Percentiles rank a stretch among this genome's conserved stretches.
phyloP scores from a whole-genome alignment of 2,888 invertebrate species.

The Hyposoter didymator region DNA sequence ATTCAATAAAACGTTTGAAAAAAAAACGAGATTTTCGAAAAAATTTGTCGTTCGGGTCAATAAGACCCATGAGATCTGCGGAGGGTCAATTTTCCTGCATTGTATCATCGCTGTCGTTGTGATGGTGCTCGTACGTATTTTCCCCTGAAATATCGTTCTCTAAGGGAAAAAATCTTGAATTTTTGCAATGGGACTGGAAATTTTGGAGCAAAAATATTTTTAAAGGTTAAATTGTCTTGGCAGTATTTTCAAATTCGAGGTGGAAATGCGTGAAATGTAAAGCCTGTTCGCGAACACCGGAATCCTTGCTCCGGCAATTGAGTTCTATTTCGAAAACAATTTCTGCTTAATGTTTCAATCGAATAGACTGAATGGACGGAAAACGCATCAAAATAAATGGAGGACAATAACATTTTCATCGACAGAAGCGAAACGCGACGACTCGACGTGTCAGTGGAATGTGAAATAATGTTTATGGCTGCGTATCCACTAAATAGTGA shows the following conservation, averaged over 20 bases:
- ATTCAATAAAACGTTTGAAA: too few species aligned
- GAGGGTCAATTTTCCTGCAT: too few species aligned
- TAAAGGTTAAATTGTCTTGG: background rate
- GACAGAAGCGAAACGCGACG: background rate
- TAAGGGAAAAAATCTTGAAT: background rate
- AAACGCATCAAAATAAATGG: background rate
- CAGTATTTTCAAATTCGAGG: background rate
- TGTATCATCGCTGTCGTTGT: too few species aligned
- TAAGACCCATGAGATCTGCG: too few species aligned
- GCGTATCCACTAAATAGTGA: background rate
- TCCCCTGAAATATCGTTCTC: background rate
- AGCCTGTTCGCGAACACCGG: too few species aligned
- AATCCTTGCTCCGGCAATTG: background rate
- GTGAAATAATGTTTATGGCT: slow-evolving; percentile 22
- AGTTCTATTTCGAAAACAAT: background rate
- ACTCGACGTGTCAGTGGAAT: slow-evolving; percentile 12
- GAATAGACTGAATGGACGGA: background rate
- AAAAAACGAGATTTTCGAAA: too few species aligned
- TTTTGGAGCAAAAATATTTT: background rate
- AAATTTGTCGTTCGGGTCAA: too few species aligned
- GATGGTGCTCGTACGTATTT: too few species aligned
- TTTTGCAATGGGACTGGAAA: background rate
- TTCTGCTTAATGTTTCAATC: background rate
- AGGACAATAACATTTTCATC: background rate
- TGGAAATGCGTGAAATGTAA: background rate